Evolutionary conservation across 2,888 invertebrate species (phyloP).

Genomic region (Listrodromus nycthemerus): DNA sequence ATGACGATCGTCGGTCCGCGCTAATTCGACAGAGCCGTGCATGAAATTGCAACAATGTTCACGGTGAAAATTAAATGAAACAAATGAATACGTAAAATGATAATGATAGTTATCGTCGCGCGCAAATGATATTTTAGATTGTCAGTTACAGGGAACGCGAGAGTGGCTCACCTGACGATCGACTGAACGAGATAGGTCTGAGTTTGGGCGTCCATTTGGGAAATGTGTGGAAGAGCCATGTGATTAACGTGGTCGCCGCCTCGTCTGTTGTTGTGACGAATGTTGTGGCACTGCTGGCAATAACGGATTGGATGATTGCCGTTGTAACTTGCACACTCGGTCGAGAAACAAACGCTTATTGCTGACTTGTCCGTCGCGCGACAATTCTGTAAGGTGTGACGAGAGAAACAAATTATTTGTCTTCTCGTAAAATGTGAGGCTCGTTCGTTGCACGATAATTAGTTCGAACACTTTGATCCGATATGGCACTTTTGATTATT

Average conservation of each 20-base stretch:
- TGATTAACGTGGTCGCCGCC: conserved; percentile 97
- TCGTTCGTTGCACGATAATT: not conserved
- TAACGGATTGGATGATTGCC: conserved; percentile 98
- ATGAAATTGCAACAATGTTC: conserved; percentile 38
- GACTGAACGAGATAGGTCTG: conserved; percentile 97
- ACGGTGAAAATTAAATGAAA: conserved; percentile 33
- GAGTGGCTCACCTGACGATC: conserved; percentile 90
- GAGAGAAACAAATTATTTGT: not conserved
- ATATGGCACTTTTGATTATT: not conserved
- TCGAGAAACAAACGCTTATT: conserved; percentile 97
- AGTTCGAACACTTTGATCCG: too few relatives aligned
- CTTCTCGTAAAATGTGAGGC: not conserved
- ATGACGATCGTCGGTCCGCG: conserved; percentile 33
- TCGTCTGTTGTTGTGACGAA: conserved; percentile 93
- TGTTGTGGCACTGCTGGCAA: conserved; percentile 95
- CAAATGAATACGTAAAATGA: not conserved
- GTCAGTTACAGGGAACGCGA: not conserved
- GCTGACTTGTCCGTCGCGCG: conserved; percentile 96
- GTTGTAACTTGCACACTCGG: conserved; percentile 98
- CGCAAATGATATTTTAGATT: conserved; percentile 24
- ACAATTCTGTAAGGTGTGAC: conserved; percentile 90
- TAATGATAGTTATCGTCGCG: conserved; percentile 19
- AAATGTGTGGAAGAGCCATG: conserved; percentile 93
- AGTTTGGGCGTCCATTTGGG: conserved; percentile 96
- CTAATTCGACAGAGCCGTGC: conserved; percentile 59